A percentile compares a stretch with the other conserved stretches of the same genome.
Evolutionary conservation across 2,113 vertebrate species (phyloP).

Genomic region (Chauna torquata): DNA sequence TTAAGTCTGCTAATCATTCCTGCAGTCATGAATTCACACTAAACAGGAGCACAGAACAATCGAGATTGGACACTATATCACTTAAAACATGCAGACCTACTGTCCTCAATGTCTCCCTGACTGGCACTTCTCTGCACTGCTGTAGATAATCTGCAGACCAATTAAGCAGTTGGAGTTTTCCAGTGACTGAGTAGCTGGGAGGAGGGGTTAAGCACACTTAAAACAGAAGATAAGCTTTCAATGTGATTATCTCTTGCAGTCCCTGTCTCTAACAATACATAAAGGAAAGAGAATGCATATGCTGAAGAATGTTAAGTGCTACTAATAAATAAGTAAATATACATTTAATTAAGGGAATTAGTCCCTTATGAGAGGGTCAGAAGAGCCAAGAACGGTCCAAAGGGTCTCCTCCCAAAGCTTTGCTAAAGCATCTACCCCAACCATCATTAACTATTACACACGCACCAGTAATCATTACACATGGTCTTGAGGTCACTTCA

Average conservation of each 20-base stretch:
- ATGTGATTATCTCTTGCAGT: not conserved
- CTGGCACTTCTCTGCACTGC: not conserved
- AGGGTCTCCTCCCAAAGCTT: not conserved
- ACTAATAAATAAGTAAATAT: not conserved
- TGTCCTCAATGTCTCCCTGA: not conserved
- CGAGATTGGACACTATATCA: not conserved
- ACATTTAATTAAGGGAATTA: conserved; percentile 14
- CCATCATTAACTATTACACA: not conserved
- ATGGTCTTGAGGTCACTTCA: not conserved
- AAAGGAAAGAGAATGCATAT: not conserved
- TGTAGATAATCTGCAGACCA: not conserved
- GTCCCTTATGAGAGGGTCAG: not conserved
- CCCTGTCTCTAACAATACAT: not conserved
- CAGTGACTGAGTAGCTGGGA: not conserved
- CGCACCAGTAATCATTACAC: not conserved
- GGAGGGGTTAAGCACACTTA: not conserved
- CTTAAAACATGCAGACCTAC: not conserved
- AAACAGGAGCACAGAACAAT: not conserved
- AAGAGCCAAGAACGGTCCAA: not conserved
- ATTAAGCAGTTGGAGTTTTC: not conserved
- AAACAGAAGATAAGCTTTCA: not conserved
- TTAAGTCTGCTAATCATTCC: not conserved
- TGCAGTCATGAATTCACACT: not conserved
- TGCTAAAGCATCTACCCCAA: not conserved
- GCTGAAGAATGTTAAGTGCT: not conserved